These are phyloP conservation scores for Cosmopolites sordidus DNA, from an alignment of 2,888 invertebrate genomes.

Conservation along the genomic window DNA sequence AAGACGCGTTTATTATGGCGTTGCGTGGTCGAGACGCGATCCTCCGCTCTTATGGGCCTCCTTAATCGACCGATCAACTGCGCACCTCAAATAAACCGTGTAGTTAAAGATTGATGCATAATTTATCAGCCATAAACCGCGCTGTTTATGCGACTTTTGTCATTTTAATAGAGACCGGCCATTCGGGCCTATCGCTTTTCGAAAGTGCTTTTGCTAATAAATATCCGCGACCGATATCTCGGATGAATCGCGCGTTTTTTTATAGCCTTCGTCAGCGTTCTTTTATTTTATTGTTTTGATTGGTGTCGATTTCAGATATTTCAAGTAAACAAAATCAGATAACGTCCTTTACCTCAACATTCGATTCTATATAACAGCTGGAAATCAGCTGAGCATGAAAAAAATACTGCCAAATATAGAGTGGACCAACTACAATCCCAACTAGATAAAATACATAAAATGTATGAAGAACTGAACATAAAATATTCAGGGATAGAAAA, in stretches of 20 bases:
- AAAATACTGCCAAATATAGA: too few species aligned
- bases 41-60: constrained; percentile 27
- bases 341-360: too few species aligned
- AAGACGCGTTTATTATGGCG: constrained; percentile 48
- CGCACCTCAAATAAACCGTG: constrained; percentile 40
- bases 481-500: too few species aligned
- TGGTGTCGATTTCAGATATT: too few species aligned
- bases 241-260: constrained; percentile 1
- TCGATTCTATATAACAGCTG: too few species aligned
- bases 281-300: too few species aligned
- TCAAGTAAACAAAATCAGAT: too few species aligned
- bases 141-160: constrained; percentile 39
- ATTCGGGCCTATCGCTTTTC: constrained; percentile 28
- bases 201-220: constrained; percentile 27
- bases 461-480: too few species aligned
- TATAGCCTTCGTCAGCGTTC: not conserved
- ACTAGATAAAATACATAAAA: too few species aligned
- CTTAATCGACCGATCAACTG: constrained; percentile 42
- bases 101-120: constrained; percentile 44
- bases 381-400: too few species aligned
- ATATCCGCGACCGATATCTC: constrained; percentile 14
- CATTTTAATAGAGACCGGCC: constrained; percentile 32
- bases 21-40: constrained; percentile 38
- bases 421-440: too few species aligned
- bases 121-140: constrained; percentile 42